These are phyloP conservation scores for Sinocyclocheilus grahami DNA, from an alignment of 2,113 vertebrate genomes.

Conservation along the genomic window DNA sequence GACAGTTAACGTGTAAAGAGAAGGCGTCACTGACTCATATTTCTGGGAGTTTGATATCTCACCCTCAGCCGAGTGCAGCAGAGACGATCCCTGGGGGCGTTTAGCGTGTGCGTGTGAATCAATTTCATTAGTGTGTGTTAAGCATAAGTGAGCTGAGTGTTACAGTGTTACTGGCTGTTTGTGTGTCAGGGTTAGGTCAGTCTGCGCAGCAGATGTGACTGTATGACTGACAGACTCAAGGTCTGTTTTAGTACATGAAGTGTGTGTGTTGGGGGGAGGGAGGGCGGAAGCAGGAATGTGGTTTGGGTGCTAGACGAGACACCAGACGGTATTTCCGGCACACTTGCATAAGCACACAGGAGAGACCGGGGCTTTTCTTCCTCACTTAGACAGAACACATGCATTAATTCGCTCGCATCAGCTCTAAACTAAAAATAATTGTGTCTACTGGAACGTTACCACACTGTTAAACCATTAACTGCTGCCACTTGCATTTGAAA, in stretches of 20 bases:
- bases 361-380: slow-evolving; percentile 45
- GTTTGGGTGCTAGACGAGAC: slow-evolving; percentile 68
- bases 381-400: slow-evolving; percentile 40
- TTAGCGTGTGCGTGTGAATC: slow-evolving; percentile 4
- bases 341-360: slow-evolving; percentile 58
- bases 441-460: slow-evolving; percentile 22
- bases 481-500: slow-evolving; percentile 17
- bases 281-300: slow-evolving; percentile 62
- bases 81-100: slow-evolving; percentile 15
- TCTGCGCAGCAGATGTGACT: slow-evolving; percentile 41
- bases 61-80: slow-evolving; percentile 32
- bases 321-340: slow-evolving; percentile 69
- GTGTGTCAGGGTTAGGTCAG: slow-evolving; percentile 44
- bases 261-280: slow-evolving; percentile 29
- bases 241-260: slow-evolving; percentile 47
- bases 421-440: slow-evolving; percentile 18
- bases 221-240: slow-evolving; percentile 43
- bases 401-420: slow-evolving; percentile 28
- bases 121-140: slow-evolving; percentile 31
- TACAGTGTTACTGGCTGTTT: slow-evolving; percentile 51
- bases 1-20: slow-evolving; percentile 38
- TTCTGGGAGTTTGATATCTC: slow-evolving; percentile 40
- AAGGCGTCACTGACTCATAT: slow-evolving; percentile 43
- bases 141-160: slow-evolving; percentile 29
- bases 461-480: slow-evolving; percentile 40